Base-by-base conservation (phyloP, 2,888 invertebrate species). In the Cosmorhoe ocellata region DNA sequence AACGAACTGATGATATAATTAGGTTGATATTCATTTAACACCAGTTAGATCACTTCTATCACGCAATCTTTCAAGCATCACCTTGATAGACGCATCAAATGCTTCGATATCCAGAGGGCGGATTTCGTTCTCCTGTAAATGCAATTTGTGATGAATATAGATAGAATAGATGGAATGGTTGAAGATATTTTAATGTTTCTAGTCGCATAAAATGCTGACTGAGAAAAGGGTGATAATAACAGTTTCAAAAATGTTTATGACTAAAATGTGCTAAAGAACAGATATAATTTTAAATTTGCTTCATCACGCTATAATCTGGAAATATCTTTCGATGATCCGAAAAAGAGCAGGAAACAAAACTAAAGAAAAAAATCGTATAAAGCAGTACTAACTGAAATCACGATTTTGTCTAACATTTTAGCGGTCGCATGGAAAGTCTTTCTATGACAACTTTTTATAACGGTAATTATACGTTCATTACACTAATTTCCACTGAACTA, bases 31-130 rank as follows among this genome's bases (percentile, higher is more conserved):
- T n/a, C n/a, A 49, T 53, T 63, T 59, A 67, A 63, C 61, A 57
- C 63, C 61, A 66, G 71, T 74, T 74, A 70, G 66, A 59, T 34
- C 67, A 76, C 61, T 59, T 42, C 43, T 45, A 50, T 63, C 64
- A 71, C 69, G 66, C 71, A 59, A 69, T 67, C 67, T 74, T 66
- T 72, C 71, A 75, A 73, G 71, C 60, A 63, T 88, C 88, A 90
- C 90, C 90, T 90, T 90, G 61, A 90, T 89, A 50, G 84, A 89
- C 44, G 88, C 84, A 71, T 89, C 89, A 71, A 89, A 89, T 54
- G 87, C 87, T 60, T 89, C 84, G 73, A 89, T 82, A 68, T 89
- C 87, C 56, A 67, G 74, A 43, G 79, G 79, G 47, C 66, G 76
- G 61, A 87, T 83, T 59, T 83, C 78, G 72, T 78, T 84, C 60